Evolutionary conservation across 2,888 invertebrate genomes (phyloP).

Genomic region (Nebria brevicollis): DNA sequence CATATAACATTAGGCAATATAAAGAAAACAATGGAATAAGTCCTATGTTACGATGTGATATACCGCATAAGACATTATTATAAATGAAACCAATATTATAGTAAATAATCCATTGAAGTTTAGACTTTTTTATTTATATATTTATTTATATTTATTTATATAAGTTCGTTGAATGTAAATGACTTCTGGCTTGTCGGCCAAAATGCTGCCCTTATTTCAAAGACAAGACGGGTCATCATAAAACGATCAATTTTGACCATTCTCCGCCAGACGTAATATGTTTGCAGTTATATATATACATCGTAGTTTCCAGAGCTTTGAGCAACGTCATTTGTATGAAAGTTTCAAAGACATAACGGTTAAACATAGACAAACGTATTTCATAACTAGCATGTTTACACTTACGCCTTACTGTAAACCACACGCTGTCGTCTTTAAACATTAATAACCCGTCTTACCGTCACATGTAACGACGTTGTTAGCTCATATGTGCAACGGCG

Average conservation of each 20-base stretch:
- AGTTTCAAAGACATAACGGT: constrained; percentile 25
- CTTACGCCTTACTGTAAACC: constrained; percentile 34
- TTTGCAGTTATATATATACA: background rate
- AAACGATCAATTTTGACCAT: constrained; percentile 1
- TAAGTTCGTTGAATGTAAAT: background rate
- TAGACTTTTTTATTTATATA: background rate
- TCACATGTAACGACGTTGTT: constrained; percentile 37
- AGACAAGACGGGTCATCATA: background rate
- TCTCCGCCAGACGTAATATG: background rate
- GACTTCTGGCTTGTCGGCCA: background rate
- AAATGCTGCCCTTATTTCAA: background rate
- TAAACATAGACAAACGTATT: constrained; percentile 41
- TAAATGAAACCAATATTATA: background rate
- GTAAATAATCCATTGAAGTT: background rate
- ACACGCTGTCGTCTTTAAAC: constrained; percentile 42
- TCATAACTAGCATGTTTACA: constrained; percentile 36
- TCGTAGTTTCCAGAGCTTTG: constrained; percentile 17
- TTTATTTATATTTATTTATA: background rate
- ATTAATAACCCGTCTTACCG: constrained; percentile 36
- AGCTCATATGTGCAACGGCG: constrained; percentile 2
- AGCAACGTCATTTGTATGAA: constrained; percentile 35
- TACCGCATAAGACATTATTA: background rate
- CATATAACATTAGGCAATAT: no score
- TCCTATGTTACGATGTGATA: background rate
- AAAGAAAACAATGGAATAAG: no score